Percentiles rank a stretch among this genome's conserved stretches.
These are phyloP conservation scores for Eucidaris tribuloides DNA, from an alignment of 35 echinoderm and acorn worm genomes.

Conservation along the genomic window DNA sequence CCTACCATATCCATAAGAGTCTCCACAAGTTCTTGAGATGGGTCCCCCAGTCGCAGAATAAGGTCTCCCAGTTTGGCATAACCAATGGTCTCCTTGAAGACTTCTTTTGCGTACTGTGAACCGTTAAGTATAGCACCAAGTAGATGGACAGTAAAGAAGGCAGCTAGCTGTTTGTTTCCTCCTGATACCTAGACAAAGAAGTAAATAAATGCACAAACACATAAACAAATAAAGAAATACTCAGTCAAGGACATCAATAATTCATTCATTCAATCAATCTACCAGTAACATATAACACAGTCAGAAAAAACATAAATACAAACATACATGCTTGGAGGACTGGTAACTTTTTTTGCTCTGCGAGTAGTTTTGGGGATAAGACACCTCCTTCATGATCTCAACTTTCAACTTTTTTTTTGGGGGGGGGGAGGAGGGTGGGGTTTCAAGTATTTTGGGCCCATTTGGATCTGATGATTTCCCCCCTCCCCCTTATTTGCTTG, in stretches of 20 bases:
- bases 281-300: not conserved
- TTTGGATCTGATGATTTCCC: too few species aligned
- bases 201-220: not conserved
- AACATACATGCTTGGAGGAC: too few species aligned
- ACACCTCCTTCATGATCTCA: too few species aligned
- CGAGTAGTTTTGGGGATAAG: too few species aligned
- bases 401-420: too few species aligned
- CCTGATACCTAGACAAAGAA: conserved; percentile 24
- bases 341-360: too few species aligned
- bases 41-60: conserved; percentile 57
- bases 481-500: too few species aligned
- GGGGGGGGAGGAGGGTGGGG: too few species aligned
- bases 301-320: too few species aligned
- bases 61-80: conserved; percentile 63
- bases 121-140: conserved; percentile 62
- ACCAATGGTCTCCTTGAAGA: conserved; percentile 82
- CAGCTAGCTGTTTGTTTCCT: conserved; percentile 58
- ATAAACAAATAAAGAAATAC: not conserved
- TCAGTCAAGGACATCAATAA: not conserved
- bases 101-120: conserved; percentile 50
- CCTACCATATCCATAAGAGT: conserved; percentile 93
- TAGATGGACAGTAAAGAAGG: conserved; percentile 64
- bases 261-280: not conserved
- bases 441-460: too few species aligned
- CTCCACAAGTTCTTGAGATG: conserved; percentile 70